phyloP scores from a whole-genome alignment of 1,140 invertebrate genomes.

The Penaeus vannamei region DNA sequence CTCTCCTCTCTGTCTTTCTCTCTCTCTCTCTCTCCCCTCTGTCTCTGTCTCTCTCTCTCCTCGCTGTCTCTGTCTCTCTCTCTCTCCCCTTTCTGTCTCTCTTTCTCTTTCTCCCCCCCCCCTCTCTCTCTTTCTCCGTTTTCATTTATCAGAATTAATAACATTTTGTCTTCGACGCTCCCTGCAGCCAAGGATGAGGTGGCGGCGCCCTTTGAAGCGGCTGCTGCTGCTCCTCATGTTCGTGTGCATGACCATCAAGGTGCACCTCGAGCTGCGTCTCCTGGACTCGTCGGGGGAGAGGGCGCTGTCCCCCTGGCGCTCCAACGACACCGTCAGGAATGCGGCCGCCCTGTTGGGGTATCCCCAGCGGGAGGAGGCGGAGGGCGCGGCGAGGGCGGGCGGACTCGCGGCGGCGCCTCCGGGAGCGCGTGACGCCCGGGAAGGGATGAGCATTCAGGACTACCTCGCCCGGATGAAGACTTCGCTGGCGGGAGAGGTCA shows the following conservation, averaged over 20 bases:
- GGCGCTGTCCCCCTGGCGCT: slow-evolving; percentile 39
- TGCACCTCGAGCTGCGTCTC: slow-evolving; percentile 50
- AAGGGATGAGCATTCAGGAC: no score
- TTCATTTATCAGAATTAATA: not conserved
- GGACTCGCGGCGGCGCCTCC: no score
- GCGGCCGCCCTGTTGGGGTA: not conserved
- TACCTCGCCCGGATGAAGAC: no score
- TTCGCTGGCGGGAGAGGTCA: no score
- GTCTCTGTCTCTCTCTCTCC: no score
- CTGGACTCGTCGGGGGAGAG: slow-evolving; percentile 17
- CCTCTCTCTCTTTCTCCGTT: no score
- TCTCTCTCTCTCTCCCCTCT: not conserved
- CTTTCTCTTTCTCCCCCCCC: no score
- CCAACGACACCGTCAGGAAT: slow-evolving; percentile 41
- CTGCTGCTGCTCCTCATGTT: slow-evolving; percentile 40
- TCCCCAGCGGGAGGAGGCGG: no score
- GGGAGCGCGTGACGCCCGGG: no score
- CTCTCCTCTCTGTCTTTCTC: not conserved
- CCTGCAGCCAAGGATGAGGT: slow-evolving; percentile 34
- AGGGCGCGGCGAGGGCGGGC: not conserved
- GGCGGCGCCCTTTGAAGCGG: slow-evolving; percentile 34
- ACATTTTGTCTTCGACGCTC: not conserved
- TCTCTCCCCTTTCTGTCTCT: no score
- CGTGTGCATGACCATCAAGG: slow-evolving; percentile 52
- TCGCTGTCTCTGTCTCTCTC: no score